Base-by-base conservation (phyloP, 2,888 invertebrate species). In the Drosophila borealis region DNA sequence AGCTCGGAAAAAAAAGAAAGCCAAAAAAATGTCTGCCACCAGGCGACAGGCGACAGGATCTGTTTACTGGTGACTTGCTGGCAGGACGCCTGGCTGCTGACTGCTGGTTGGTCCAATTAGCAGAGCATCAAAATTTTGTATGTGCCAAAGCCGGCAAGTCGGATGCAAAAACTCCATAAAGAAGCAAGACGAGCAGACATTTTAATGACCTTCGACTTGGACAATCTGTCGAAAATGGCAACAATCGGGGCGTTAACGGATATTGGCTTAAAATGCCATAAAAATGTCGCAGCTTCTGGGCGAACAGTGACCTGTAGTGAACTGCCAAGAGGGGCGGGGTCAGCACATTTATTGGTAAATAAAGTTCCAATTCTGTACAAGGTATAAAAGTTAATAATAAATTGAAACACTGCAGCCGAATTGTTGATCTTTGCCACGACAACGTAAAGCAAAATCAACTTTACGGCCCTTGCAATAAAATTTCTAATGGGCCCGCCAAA, bases 261-360 rank as follows among this genome's bases (percentile, higher is more conserved):
- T 87, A 85, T 85, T 85, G 85, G 89, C 85, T 85, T 89, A 89
- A 89, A 79, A 83, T 64, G 77, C 72, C 62, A 85, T 85, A 87
- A 87, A 85, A 88, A 66, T 70, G 49, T 42, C 61, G 34, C 63
- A 46, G 46, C 45, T 49, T n/a, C 49, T 45, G 37, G 11, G 8
- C 45, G 14, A 42, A 59, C 19, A 14, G 19, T 44, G 21, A 44
- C 19, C 42, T 44, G 42, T 4, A 11, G 14, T 14, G 8, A 29
- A n/a, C 25, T 25, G 8, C 36, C 25, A 29, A 45, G 29, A 8
- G 34, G 0, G 44, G 14, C 29, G n/a, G 34, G 17, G 41, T 8
- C 17, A 33, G 41, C 67, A 50, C 74, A 86, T 85, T 86, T 87
- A 85, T 85, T 88, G 87, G 89, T 88, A 83, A 88, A 88, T 88